A percentile compares a stretch with the other conserved stretches of the same genome.
phyloP scores from a whole-genome alignment of 2,113 vertebrate species.

The Nerophis ophidion region DNA sequence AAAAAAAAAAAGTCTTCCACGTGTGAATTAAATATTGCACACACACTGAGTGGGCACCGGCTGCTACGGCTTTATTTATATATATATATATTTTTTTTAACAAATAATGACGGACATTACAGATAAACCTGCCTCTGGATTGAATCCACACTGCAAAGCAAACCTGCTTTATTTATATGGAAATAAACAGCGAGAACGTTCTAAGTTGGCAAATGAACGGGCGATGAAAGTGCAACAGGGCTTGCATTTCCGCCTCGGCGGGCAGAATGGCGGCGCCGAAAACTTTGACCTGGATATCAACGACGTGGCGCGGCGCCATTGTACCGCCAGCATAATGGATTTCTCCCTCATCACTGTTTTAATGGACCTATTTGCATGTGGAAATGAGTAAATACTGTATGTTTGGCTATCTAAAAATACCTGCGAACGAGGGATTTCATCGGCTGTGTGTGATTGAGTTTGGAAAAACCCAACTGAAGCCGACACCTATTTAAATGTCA shows the following conservation, averaged over 20 bases:
- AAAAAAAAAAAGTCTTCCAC: slow-evolving; percentile 2
- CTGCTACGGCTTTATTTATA: slow-evolving; percentile 1
- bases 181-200: slow-evolving; percentile 50
- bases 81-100: neutral
- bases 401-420: slow-evolving; percentile 53
- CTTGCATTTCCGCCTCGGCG: slow-evolving; percentile 10
- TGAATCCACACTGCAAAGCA: slow-evolving; percentile 50
- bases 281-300: slow-evolving; percentile 61
- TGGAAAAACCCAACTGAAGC: slow-evolving; percentile 36
- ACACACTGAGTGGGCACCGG: slow-evolving; percentile 42
- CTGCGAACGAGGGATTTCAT: slow-evolving; percentile 34
- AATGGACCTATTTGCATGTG: slow-evolving; percentile 60
- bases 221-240: slow-evolving; percentile 46
- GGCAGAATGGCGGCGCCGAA: slow-evolving; percentile 38
- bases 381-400: slow-evolving; percentile 61
- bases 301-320: slow-evolving; percentile 21
- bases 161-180: slow-evolving; percentile 60
- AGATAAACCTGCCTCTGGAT: slow-evolving; percentile 45
- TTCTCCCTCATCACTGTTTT: slow-evolving; percentile 48
- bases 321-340: slow-evolving; percentile 46
- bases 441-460: slow-evolving; percentile 41
- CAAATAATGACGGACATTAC: slow-evolving; percentile 31
- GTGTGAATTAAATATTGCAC: slow-evolving; percentile 37
- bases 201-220: slow-evolving; percentile 49
- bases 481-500: slow-evolving; percentile 51